Evolutionary conservation across 2,113 vertebrate species (phyloP).

Genomic region (Chaetodon trifascialis): DNA sequence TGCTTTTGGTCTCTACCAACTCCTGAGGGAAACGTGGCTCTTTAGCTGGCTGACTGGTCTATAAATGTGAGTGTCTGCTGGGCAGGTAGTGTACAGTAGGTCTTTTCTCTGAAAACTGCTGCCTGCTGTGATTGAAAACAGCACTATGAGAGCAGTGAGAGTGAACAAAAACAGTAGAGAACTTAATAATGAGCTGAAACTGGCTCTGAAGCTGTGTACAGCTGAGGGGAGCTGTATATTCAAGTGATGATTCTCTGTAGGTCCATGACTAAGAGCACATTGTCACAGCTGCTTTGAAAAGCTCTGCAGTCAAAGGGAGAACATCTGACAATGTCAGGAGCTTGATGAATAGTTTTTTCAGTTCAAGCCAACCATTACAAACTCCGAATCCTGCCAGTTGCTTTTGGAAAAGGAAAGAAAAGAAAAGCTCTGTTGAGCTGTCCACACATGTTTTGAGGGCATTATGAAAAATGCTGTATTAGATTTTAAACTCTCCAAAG

Average conservation of each 20-base stretch:
- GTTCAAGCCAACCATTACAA: background rate
- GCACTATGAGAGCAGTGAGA: background rate
- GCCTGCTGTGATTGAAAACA: background rate
- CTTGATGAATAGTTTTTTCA: background rate
- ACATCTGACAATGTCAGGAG: background rate
- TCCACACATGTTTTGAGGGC: background rate
- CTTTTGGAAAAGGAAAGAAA: constrained; percentile 12
- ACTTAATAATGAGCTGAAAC: background rate
- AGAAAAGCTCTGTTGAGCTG: background rate
- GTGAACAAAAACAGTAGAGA: background rate
- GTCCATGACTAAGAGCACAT: background rate
- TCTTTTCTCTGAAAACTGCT: background rate
- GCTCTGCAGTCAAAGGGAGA: background rate
- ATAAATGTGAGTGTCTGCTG: background rate
- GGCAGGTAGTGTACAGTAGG: background rate
- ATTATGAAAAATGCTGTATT: constrained; percentile 6
- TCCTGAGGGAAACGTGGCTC: no score
- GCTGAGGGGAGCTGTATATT: background rate
- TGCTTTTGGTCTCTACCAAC: no score
- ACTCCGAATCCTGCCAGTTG: background rate
- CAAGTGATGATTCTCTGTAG: background rate
- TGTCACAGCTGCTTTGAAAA: background rate
- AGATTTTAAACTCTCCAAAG: background rate
- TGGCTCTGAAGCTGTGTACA: background rate
- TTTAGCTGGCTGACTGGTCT: background rate